These are phyloP conservation scores for Lucilia cuprina DNA, from an alignment of 1,140 invertebrate species.

Conservation along the genomic window DNA sequence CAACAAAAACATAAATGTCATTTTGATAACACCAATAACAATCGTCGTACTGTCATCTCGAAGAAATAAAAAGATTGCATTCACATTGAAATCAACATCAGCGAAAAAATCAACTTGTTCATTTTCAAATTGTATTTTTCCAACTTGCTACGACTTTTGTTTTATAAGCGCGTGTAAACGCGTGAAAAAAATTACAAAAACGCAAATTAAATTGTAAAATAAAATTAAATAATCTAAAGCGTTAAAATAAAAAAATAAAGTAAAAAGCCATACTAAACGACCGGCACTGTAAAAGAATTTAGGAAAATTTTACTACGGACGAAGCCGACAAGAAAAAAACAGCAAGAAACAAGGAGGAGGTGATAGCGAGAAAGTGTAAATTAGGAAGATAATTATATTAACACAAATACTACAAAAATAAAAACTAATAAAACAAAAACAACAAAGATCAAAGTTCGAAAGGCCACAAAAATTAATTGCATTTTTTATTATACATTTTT, in stretches of 20 bases:
- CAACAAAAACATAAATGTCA: too few species aligned
- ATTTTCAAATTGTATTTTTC: not conserved
- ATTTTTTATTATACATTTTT: not conserved
- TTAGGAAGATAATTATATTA: not conserved
- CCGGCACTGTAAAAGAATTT: not conserved
- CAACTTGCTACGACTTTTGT: not conserved
- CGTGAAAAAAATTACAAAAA: not conserved
- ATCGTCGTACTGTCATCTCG: not conserved
- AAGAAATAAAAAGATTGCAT: conserved; percentile 1
- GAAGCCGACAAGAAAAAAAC: not conserved
- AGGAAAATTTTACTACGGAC: not conserved
- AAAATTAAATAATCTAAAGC: not conserved
- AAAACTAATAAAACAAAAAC: not conserved
- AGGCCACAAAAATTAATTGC: not conserved
- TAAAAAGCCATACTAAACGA: not conserved
- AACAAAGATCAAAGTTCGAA: conserved; percentile 34
- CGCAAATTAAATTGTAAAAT: not conserved
- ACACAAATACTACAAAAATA: not conserved
- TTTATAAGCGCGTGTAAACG: not conserved
- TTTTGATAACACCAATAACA: not conserved
- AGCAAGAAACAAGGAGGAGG: not conserved
- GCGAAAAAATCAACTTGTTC: not conserved
- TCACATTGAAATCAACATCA: not conserved
- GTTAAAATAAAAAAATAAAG: too few species aligned
- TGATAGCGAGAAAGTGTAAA: not conserved